Evolutionary conservation across 2,113 vertebrate genomes (phyloP).

Genomic region (Tyrannus savana): DNA sequence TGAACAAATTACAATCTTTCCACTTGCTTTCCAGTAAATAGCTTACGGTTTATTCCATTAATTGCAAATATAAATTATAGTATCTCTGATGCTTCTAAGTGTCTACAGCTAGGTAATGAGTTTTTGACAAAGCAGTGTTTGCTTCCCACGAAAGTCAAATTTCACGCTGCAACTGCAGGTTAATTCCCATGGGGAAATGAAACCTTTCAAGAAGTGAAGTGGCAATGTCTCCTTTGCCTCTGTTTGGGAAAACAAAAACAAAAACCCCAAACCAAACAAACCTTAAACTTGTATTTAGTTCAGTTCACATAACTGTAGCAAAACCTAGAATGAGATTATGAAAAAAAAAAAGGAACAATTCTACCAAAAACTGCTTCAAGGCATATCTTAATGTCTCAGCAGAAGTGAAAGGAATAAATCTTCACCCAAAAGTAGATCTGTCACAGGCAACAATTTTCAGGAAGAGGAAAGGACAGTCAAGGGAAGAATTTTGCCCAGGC

Average conservation of each 20-base stretch:
- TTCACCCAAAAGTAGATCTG: neutral
- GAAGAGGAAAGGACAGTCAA: conserved; percentile 18
- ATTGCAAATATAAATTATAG: neutral
- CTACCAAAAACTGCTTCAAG: neutral
- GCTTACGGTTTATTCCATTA: neutral
- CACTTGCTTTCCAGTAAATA: neutral
- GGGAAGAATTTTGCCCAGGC: neutral
- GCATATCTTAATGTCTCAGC: neutral
- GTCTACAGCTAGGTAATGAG: neutral
- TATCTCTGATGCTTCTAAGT: neutral
- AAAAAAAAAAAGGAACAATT: neutral
- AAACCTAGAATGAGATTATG: neutral
- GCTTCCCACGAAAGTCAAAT: neutral
- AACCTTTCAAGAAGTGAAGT: neutral
- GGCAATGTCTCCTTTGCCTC: neutral
- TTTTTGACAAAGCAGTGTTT: neutral
- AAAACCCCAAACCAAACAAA: neutral
- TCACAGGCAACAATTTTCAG: neutral
- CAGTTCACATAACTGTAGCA: neutral
- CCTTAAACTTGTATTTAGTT: neutral
- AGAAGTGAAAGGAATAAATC: neutral
- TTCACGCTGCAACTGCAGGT: neutral
- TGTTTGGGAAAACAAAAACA: neutral
- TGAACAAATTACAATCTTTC: neutral
- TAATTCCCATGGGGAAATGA: neutral